Conservation (phyloP, 23 tunicate genomes). For the Phallusia fumigata region DNA sequence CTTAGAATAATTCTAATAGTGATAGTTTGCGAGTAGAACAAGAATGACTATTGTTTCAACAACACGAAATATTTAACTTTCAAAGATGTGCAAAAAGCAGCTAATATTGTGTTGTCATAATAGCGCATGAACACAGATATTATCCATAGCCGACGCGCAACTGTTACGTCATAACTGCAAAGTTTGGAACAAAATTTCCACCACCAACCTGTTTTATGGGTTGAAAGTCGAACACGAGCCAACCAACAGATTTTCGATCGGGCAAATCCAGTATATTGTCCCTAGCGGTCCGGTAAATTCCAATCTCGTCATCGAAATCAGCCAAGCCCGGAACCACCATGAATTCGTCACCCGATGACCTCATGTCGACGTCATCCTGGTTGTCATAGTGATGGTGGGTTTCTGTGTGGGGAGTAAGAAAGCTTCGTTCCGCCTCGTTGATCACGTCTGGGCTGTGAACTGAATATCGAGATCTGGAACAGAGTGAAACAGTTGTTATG, state of each 20-base stretch:
- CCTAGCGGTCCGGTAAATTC: conserved; percentile 60
- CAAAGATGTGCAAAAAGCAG: too few relatives aligned
- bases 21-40: too few relatives aligned
- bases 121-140: too few relatives aligned
- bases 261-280: conserved; percentile 72
- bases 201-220: conserved; percentile 90
- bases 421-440: conserved; percentile 85
- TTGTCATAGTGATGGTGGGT: conserved; percentile 19
- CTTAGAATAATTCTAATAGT: too few relatives aligned
- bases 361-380: conserved; percentile 27
- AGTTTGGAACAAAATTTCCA: too few relatives aligned
- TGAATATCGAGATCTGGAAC: conserved; percentile 54
- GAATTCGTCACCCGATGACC: conserved; percentile 33
- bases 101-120: too few relatives aligned
- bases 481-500: not conserved
- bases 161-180: too few relatives aligned
- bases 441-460: conserved; percentile 69
- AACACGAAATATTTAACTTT: too few relatives aligned
- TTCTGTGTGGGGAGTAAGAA: conserved; percentile 62
- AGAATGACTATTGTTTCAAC: too few relatives aligned
- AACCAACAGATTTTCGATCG: conserved; percentile 70
- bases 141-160: too few relatives aligned
- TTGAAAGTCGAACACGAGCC: conserved; percentile 76
- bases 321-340: conserved; percentile 75
- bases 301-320: conserved; percentile 89